Base-by-base conservation (phyloP, 2,888 invertebrate genomes). In the Dynastes tityus region DNA sequence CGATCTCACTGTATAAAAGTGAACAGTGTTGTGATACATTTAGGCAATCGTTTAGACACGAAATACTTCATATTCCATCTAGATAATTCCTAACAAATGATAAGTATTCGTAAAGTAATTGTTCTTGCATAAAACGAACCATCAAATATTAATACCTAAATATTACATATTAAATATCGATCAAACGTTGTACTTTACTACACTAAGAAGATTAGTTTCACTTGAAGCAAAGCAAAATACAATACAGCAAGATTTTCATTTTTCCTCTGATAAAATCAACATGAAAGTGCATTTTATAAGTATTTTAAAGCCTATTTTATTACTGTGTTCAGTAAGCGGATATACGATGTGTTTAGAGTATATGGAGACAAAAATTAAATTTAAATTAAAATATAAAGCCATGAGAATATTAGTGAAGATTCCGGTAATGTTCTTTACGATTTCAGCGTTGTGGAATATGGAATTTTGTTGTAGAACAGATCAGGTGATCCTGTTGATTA, bases 211-310 rank as follows among this genome's bases (percentile, higher is more conserved):
- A 11, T 1, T 45, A 45, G 45, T 45, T 45, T 45, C 11, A 45
- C 45, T 45, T 9, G 11, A 45, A 45, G 8, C 45, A 45, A 45
- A 45, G 45, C 8, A 11, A 32, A 32, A 45, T 1, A 37, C 37
- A 45, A 2, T 8, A 45, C 11, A 2, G 9, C 8, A 45, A 45
- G 45, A 45, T 45, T 45, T 65, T n/a, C n/a, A 22, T 9, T 65
- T 13, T 32, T 5, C 32, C 5, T 32, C 32, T 5, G 32, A 32
- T 32, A 32, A 32, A 70, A 37, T 5, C 1, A 0, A 2, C 3
- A n/a, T 13, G 0, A 75, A 51, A 65, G 65, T 64, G 64, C 16
- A 51, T 76, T n/a, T 76, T 16, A 27, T 76, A 53, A n/a, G 51
- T 1, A 29, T 45, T 5, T 65, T 76, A 64, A 65, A 37, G 8